Evolutionary conservation across 2,797 vertebrate genomes (phyloP).

Genomic region (Neoniphon sammara): DNA sequence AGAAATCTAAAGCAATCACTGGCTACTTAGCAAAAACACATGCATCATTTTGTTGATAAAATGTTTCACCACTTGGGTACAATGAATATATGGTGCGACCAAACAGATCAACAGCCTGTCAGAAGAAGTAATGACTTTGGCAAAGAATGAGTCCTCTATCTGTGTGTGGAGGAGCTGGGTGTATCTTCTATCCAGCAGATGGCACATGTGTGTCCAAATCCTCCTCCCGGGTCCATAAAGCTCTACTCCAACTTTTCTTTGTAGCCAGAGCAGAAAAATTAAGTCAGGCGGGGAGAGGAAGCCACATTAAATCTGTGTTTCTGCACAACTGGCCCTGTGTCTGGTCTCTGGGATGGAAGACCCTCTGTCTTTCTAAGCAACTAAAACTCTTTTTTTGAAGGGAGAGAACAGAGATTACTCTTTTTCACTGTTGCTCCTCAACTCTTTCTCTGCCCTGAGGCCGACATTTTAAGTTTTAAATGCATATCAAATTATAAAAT

Average conservation of each 20-base stretch:
- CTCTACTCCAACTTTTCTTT: constrained; percentile 73
- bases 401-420: background rate
- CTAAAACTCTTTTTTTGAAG: constrained; percentile 48
- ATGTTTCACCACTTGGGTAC: background rate
- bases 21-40: background rate
- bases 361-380: constrained; percentile 54
- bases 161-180: background rate
- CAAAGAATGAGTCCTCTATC: constrained; percentile 23
- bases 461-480: background rate
- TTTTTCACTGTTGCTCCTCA: background rate
- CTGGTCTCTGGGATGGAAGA: constrained; percentile 78
- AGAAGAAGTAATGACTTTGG: constrained; percentile 33
- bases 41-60: background rate
- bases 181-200: constrained; percentile 65
- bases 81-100: constrained; percentile 8
- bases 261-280: constrained; percentile 80
- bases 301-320: constrained; percentile 89
- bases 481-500: constrained; percentile 7
- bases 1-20: background rate
- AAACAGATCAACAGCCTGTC: background rate
- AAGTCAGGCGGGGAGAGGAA: constrained; percentile 88
- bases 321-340: constrained; percentile 88
- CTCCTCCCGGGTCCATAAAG: constrained; percentile 49
- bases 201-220: constrained; percentile 62
- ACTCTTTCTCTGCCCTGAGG: background rate